Evolutionary conservation across 2,888 invertebrate species (phyloP), one percentile per base, ranked within the genome.

Genomic region (Allolobophora icterica): DNA sequence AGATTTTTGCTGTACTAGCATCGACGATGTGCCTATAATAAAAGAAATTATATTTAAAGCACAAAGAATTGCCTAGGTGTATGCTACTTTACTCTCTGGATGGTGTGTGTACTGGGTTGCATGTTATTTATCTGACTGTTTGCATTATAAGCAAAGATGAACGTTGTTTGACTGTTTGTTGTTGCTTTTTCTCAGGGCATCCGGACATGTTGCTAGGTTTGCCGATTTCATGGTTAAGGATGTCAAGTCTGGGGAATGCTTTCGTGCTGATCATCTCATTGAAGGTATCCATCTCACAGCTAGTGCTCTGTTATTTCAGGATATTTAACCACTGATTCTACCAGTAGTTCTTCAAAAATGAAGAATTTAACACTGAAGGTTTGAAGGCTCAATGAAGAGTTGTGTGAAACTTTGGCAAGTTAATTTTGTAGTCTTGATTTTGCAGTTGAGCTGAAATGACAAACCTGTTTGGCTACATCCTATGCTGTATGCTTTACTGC

Each of bases 151-250:
- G n/a, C 30, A 71, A 8, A n/a, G 30, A n/a, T 2, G 30, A n/a
- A n/a, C 11, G 2, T 71, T 11, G n/a, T 71, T 71, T 8, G 11
- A 3, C 11, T 52, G 24, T 52, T 40, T 90, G 34, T 38, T 30
- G 58, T 90, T 71, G 19, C 30, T 90, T 84, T 40, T 40, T 95
- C 95, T 91, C 94, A 97, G 97, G 95, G 99, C 99, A 34, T 99
- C 99, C 15, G 99, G 99, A 0, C 99, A 99, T 96, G 99, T 99
- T 0, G 99, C 99, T 94, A 96, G 99, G 91, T 99, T 99, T 96
- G 99, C 99, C 90, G 99, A 99, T 96, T 97, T 98, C 92, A 99
- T 99, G 99, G 99, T 99, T 0, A 99, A 99, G 95, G 99, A 99
- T 96, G 94, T 97, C 0, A 97, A 98, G 95, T 98, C 97, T 93